These are phyloP conservation scores for Plagodis dolabraria DNA, from an alignment of 2,888 invertebrate species.

Conservation along the genomic window DNA sequence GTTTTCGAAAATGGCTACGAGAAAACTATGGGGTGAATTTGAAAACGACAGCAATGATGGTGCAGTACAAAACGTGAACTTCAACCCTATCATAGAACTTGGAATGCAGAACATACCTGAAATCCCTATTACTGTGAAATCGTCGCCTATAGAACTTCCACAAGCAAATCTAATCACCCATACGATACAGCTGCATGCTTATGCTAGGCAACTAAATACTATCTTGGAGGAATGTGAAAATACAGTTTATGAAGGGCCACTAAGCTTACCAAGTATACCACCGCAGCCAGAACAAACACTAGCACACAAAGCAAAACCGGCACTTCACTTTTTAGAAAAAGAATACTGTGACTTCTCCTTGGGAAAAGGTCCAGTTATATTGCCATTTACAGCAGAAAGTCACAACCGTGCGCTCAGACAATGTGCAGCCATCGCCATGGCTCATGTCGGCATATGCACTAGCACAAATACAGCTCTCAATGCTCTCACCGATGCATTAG, in stretches of 20 bases:
- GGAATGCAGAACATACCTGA: slow-evolving; percentile 82
- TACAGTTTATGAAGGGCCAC: slow-evolving; percentile 64
- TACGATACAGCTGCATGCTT: slow-evolving; percentile 74
- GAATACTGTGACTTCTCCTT: slow-evolving; percentile 75
- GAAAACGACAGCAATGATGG: slow-evolving; percentile 67
- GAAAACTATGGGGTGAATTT: slow-evolving; percentile 75
- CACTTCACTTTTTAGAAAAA: slow-evolving; percentile 73
- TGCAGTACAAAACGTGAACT: slow-evolving; percentile 73
- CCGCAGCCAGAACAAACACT: slow-evolving; percentile 57
- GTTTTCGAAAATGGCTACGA: slow-evolving; percentile 50
- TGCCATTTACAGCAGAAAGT: slow-evolving; percentile 77
- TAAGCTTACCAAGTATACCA: slow-evolving; percentile 66
- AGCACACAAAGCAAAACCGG: slow-evolving; percentile 64
- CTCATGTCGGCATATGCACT: slow-evolving; percentile 70
- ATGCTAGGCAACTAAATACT: slow-evolving; percentile 63
- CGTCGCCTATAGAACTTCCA: slow-evolving; percentile 75
- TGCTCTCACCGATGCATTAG: slow-evolving; percentile 70
- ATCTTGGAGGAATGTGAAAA: slow-evolving; percentile 70
- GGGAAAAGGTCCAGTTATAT: slow-evolving; percentile 70
- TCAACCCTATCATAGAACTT: slow-evolving; percentile 79
- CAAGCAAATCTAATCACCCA: slow-evolving; percentile 75
- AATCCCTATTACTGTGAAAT: slow-evolving; percentile 76
- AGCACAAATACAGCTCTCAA: slow-evolving; percentile 71
- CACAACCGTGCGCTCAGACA: slow-evolving; percentile 73
- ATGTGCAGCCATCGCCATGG: slow-evolving; percentile 76